A percentile compares a stretch with the other conserved stretches of the same genome.
phyloP scores from a whole-genome alignment of 1,140 invertebrate species.

The Tenebrio molitor region DNA sequence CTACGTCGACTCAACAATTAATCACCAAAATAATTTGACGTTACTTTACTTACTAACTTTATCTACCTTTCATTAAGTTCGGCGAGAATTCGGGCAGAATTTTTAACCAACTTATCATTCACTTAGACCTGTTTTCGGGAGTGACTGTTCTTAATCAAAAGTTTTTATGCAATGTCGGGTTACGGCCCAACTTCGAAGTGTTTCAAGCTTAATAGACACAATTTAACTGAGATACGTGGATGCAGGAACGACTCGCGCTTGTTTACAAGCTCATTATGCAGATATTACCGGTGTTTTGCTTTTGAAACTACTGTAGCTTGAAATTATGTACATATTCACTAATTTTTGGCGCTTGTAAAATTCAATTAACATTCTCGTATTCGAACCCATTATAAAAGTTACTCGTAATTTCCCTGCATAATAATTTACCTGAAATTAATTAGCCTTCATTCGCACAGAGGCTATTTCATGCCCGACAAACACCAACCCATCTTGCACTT shows the following conservation, averaged over 20 bases:
- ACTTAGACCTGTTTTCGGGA: slow-evolving; percentile 29
- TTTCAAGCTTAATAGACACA: slow-evolving; percentile 36
- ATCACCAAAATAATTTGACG: slow-evolving; percentile 38
- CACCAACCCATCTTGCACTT: slow-evolving; percentile 31
- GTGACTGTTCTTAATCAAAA: slow-evolving; percentile 34
- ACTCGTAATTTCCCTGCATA: slow-evolving; percentile 7
- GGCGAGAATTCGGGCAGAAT: slow-evolving; percentile 21
- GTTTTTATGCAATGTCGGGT: slow-evolving; percentile 35
- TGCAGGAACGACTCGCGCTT: slow-evolving; percentile 34
- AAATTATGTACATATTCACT: slow-evolving; percentile 36
- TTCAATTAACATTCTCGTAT: slow-evolving; percentile 26
- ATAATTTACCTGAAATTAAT: slow-evolving; percentile 31
- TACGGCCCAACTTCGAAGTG: slow-evolving; percentile 24
- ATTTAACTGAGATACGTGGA: slow-evolving; percentile 34
- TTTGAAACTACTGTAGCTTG: slow-evolving; percentile 26
- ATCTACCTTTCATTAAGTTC: slow-evolving; percentile 35
- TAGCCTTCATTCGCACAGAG: slow-evolving; percentile 16
- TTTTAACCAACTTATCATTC: slow-evolving; percentile 40
- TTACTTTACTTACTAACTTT: slow-evolving; percentile 37
- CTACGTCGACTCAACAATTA: slow-evolving; percentile 38
- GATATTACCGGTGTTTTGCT: slow-evolving; percentile 37
- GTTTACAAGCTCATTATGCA: slow-evolving; percentile 40
- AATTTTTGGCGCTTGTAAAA: slow-evolving; percentile 21
- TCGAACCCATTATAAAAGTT: slow-evolving; percentile 20
- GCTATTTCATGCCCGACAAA: slow-evolving; percentile 28